Percentiles rank a stretch among this genome's conserved stretches.
These are phyloP conservation scores for Perithous albicinctus DNA, from an alignment of 2,888 invertebrate genomes.

Conservation along the genomic window DNA sequence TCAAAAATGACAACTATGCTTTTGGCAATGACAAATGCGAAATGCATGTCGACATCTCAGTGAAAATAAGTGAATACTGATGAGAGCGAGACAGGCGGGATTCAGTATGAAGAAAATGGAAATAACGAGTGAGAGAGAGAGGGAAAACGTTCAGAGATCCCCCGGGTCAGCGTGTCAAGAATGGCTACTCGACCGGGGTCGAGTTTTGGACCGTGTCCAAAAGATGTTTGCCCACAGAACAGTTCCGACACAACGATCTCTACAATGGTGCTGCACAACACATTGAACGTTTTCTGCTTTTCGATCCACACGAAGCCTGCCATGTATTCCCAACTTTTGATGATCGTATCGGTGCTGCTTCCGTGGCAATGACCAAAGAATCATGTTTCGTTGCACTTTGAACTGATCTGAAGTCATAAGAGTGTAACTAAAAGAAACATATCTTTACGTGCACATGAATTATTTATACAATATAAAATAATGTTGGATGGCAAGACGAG, in stretches of 20 bases:
- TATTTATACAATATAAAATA: constrained; percentile 15
- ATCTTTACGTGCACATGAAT: constrained; percentile 27
- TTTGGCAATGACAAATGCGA: constrained; percentile 66
- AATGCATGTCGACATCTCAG: constrained; percentile 9
- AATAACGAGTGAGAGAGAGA: neutral
- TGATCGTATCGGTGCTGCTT: constrained; percentile 4
- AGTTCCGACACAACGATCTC: constrained; percentile 61
- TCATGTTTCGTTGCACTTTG: constrained; percentile 40
- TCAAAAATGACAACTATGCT: neutral
- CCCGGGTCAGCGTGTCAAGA: constrained; percentile 68
- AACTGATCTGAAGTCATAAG: constrained; percentile 15
- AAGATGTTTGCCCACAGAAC: constrained; percentile 79
- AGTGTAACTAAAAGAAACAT: constrained; percentile 6
- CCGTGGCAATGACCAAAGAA: constrained; percentile 6
- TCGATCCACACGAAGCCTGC: constrained; percentile 9
- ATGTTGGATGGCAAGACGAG: no score
- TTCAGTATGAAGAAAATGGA: neutral
- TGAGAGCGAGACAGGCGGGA: constrained; percentile 11
- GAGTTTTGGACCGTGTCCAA: constrained; percentile 74
- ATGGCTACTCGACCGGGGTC: constrained; percentile 73
- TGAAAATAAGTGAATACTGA: constrained; percentile 29
- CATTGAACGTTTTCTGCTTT: constrained; percentile 54
- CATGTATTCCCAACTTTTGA: neutral
- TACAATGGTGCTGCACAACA: constrained; percentile 66
- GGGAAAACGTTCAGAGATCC: constrained; percentile 16